Evolutionary conservation across 1,140 invertebrate species (phyloP).

Genomic region (Teleogryllus occipitalis): DNA sequence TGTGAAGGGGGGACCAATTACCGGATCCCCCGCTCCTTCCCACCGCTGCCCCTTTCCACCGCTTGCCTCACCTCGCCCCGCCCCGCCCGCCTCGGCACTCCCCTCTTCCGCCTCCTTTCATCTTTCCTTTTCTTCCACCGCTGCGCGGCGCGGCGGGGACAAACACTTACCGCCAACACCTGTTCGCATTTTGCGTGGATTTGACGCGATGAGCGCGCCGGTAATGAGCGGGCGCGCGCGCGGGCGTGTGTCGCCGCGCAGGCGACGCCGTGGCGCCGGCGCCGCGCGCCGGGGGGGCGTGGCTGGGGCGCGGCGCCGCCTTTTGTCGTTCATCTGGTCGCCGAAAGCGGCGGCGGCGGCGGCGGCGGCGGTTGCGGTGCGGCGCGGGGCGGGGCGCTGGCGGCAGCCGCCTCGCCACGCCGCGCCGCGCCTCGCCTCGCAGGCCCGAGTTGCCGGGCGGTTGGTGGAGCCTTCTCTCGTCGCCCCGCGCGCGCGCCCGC

Average conservation of each 20-base stretch:
- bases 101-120: neutral
- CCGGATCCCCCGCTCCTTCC: neutral
- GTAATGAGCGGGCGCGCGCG: neutral
- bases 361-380: no score
- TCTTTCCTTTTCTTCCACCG: slow-evolving; percentile 3
- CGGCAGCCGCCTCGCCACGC: no score
- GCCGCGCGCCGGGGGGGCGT: neutral
- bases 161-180: slow-evolving; percentile 5
- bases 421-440: no score
- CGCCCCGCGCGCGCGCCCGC: no score
- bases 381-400: no score
- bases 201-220: neutral
- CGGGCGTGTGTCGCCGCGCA: neutral
- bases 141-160: neutral
- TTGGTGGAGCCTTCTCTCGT: neutral
- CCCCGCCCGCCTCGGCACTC: neutral
- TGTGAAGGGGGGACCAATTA: slow-evolving; percentile 14
- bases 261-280: neutral
- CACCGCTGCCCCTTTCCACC: neutral
- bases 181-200: slow-evolving; percentile 14
- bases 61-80: neutral
- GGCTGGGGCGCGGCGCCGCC: neutral
- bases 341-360: no score
- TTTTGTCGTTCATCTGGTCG: slow-evolving; percentile 15
- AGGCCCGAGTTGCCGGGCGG: neutral